A percentile compares a stretch with the other conserved stretches of the same genome.
Evolutionary conservation across 2,113 vertebrate genomes (phyloP).

Genomic region (Coturnix japonica): DNA sequence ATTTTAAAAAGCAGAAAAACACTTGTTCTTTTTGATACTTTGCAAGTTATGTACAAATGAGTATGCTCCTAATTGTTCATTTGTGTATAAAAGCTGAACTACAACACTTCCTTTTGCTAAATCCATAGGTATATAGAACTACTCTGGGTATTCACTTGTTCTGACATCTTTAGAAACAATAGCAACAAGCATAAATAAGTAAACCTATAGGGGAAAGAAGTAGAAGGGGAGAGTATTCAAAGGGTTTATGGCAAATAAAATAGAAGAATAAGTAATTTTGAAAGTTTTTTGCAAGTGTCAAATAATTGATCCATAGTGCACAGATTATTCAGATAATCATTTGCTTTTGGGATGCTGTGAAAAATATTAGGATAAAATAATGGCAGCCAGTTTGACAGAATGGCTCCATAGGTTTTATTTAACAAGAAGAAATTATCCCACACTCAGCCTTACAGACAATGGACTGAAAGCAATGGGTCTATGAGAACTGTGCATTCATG

Average conservation of each 20-base stretch:
- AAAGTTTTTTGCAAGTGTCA: background rate
- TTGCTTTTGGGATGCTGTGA: background rate
- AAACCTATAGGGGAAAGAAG: accelerated
- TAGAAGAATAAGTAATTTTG: conserved; percentile 18
- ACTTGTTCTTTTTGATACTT: background rate
- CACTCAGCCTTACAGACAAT: background rate
- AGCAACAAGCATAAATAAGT: conserved; percentile 28
- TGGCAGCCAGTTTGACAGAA: background rate
- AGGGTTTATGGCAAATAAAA: conserved; percentile 31
- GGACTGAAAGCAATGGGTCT: background rate
- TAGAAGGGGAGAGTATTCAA: background rate
- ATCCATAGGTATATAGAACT: background rate
- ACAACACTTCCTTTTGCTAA: conserved; percentile 10
- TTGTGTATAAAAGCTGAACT: background rate
- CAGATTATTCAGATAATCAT: background rate
- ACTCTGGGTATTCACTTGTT: background rate
- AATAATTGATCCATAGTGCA: background rate
- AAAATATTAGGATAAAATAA: background rate
- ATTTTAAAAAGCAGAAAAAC: background rate
- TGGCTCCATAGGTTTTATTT: background rate
- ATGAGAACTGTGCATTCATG: background rate
- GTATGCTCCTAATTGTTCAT: background rate
- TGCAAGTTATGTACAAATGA: background rate
- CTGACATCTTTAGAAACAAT: conserved; percentile 5
- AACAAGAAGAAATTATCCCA: background rate